Evolutionary conservation across 2,113 vertebrate species (phyloP).

Genomic region (Montifringilla adamsi): DNA sequence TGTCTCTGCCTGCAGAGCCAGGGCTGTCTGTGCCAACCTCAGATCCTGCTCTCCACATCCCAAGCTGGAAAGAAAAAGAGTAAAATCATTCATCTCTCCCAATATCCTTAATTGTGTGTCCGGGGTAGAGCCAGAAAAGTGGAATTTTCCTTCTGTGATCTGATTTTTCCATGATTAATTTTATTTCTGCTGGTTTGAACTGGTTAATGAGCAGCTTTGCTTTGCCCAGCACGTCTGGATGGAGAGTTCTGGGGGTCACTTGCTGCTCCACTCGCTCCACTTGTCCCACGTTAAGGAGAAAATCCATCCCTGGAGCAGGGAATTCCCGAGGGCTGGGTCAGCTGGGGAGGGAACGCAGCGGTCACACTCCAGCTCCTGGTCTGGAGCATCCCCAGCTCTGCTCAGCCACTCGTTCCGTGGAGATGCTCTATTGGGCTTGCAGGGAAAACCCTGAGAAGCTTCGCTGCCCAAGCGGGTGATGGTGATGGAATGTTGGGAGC

Average conservation of each 20-base stretch:
- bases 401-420: rapidly evolving
- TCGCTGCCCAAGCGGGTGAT: background rate
- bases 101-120: background rate
- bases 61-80: background rate
- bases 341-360: background rate
- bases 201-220: background rate
- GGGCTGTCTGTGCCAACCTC: rapidly evolving
- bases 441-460: background rate
- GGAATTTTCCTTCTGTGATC: background rate
- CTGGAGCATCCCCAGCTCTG: background rate
- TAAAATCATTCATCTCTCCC: background rate
- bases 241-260: background rate
- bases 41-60: background rate
- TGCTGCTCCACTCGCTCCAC: background rate
- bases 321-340: background rate
- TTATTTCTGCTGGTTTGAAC: background rate
- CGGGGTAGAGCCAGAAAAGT: background rate
- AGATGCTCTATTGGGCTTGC: background rate
- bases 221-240: background rate
- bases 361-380: background rate
- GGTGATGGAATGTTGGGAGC: background rate
- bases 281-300: background rate
- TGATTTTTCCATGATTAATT: background rate
- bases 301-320: background rate
- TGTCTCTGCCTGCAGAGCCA: background rate